Evolutionary conservation across 2,888 invertebrate genomes (phyloP), one percentile per base, ranked within the genome.

Genomic region (Linyphia triangularis): DNA sequence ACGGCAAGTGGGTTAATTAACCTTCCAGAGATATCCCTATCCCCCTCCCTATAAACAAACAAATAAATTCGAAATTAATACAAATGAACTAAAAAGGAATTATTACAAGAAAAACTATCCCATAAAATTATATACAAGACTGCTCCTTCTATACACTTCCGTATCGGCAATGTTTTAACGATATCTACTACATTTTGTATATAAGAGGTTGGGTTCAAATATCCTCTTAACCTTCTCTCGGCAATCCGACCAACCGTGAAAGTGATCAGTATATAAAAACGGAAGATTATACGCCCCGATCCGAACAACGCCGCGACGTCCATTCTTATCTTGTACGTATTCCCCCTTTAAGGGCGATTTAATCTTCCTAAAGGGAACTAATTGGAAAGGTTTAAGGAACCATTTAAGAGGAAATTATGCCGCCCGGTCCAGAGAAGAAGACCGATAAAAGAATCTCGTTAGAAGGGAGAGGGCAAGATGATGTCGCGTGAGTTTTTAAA

Each of bases 331-430:
- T 2, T 10, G 3, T 24, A 10, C n/a, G 3, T 6, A 4, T 7
- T 7, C 26, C 43, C n/a, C 26, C 16, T 63, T 63, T 63, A 63
- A 40, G 40, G 63, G n/a, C 6, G 33, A 59, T 63, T 40, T 51
- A 30, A 72, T 19, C 77, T 63, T 24, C 73, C 40, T 33, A 61
- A n/a, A 22, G 61, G 40, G 37, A 28, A 37, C 77, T 77, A 77
- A 77, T 77, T 77, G 77, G 77, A 61, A 22, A 77, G 77, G 30
- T 63, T 16, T 51, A 51, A 77, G 63, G 40, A n/a, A 33, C 77
- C 77, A 77, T 77, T 77, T 63, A 77, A 40, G 16, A 37, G 63
- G 16, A 51, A 63, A 77, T 26, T 37, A 57, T 26, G 59, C 10
- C 73, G n/a, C 28, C 33, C 33, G 33, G 37, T 33, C 33, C 22